A percentile compares a stretch with the other conserved stretches of the same genome.
Evolutionary conservation across 1,140 invertebrate genomes (phyloP).

Genomic region (Caenorhabditis inopinata): DNA sequence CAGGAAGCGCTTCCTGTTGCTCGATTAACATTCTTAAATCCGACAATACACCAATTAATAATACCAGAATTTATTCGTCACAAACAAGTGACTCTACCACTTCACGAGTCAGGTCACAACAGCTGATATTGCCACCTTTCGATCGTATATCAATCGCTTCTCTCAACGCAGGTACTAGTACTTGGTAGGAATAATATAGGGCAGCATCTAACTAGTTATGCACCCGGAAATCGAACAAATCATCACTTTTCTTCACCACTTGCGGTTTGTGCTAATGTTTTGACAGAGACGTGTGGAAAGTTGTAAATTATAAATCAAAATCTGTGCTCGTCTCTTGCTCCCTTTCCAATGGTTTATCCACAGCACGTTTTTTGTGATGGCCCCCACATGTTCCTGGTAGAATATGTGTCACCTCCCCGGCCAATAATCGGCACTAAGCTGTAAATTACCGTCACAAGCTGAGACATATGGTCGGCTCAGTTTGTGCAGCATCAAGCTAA

Average conservation of each 20-base stretch:
- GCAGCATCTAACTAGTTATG: neutral
- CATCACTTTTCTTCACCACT: neutral
- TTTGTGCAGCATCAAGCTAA: neutral
- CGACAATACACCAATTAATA: neutral
- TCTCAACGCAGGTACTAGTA: no score
- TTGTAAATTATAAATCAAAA: slow-evolving; percentile 24
- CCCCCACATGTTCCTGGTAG: neutral
- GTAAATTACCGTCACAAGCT: neutral
- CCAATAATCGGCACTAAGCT: slow-evolving; percentile 24
- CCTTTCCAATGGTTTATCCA: neutral
- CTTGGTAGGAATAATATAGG: neutral
- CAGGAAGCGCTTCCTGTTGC: no score
- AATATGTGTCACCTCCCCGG: neutral
- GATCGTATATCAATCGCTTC: slow-evolving; percentile 8
- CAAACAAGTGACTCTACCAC: neutral
- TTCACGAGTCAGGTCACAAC: neutral
- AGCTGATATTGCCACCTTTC: neutral
- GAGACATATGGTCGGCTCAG: neutral
- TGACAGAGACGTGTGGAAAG: neutral
- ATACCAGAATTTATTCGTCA: no score
- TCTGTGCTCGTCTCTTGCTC: neutral
- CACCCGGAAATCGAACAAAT: neutral
- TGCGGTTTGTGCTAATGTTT: neutral
- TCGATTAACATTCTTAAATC: no score
- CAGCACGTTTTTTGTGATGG: neutral